Evolutionary conservation across 2,888 invertebrate genomes (phyloP).

Genomic region (Lordiphosa andalusiaca): DNA sequence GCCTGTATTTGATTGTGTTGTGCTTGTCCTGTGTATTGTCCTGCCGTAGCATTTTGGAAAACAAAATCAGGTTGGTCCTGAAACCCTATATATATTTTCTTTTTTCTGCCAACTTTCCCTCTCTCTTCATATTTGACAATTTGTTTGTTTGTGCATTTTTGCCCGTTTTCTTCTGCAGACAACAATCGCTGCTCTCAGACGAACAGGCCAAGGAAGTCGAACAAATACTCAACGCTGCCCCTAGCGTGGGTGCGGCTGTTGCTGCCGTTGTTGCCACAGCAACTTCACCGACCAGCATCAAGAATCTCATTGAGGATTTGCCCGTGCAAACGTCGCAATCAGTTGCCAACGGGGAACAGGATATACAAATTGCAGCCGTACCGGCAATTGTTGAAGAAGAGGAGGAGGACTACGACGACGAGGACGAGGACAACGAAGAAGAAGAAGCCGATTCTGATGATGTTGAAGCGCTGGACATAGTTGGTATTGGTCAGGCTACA

Average conservation of each 20-base stretch:
- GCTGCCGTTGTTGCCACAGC: constrained; percentile 77
- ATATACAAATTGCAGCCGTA: constrained; percentile 49
- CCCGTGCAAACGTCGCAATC: constrained; percentile 28
- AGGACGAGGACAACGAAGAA: too few relatives aligned
- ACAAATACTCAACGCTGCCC: constrained; percentile 86
- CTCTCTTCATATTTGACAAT: constrained; percentile 1
- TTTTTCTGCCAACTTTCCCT: constrained; percentile 3
- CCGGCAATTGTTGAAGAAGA: constrained; percentile 29
- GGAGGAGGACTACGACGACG: constrained; percentile 23
- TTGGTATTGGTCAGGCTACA: constrained; percentile 67
- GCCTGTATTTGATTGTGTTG: constrained; percentile 35
- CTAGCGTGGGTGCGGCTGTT: constrained; percentile 73
- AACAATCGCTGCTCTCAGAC: constrained; percentile 91
- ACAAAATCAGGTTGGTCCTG: constrained; percentile 86
- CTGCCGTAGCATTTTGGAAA: constrained; percentile 87
- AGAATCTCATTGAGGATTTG: constrained; percentile 76
- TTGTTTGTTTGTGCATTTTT: constrained; percentile 32
- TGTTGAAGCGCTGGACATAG: constrained; percentile 69
- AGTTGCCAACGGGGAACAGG: constrained; percentile 28
- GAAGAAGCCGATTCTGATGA: constrained; percentile 72
- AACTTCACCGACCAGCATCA: constrained; percentile 71
- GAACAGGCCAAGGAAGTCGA: constrained; percentile 95
- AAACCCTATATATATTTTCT: too few relatives aligned
- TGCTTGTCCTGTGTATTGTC: constrained; percentile 30
- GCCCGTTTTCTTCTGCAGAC: constrained; percentile 81